phyloP scores from a whole-genome alignment of 2,888 invertebrate species.

The Deilephila porcellus region DNA sequence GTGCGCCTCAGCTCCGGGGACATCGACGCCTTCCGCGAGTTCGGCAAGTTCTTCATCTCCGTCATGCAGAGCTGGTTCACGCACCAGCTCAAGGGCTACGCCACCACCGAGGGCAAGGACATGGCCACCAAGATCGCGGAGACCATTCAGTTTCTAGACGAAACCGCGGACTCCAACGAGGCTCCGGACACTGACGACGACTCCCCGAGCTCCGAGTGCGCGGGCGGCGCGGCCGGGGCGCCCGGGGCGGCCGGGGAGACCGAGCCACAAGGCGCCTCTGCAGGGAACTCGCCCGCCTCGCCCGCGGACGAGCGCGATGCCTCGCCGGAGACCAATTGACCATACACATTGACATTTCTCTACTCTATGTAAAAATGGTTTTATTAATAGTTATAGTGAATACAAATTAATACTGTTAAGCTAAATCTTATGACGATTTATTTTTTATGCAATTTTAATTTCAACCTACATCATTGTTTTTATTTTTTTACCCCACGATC shows the following conservation, averaged over 20 bases:
- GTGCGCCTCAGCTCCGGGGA: conserved; percentile 53
- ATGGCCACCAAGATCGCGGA: conserved; percentile 45
- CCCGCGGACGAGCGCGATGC: background rate
- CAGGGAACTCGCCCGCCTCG: too few relatives aligned
- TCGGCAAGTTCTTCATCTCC: conserved; percentile 61
- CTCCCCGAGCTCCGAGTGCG: background rate
- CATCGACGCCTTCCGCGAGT: conserved; percentile 51
- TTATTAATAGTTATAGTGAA: conserved; percentile 47
- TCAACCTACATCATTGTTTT: conserved; percentile 44
- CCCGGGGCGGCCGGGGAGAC: background rate
- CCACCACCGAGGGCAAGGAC: conserved; percentile 43
- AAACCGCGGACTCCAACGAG: conserved; percentile 34
- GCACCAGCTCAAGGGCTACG: conserved; percentile 49
- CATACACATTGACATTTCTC: background rate
- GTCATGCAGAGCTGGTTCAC: conserved; percentile 58
- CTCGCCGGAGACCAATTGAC: background rate
- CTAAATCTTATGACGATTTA: conserved; percentile 47
- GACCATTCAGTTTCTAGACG: conserved; percentile 36
- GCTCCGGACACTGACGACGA: conserved; percentile 37
- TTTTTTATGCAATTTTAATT: conserved; percentile 49
- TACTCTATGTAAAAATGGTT: conserved; percentile 34
- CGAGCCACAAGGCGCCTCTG: background rate
- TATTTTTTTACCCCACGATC: conserved; percentile 19
- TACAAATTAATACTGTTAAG: conserved; percentile 56
- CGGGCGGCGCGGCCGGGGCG: background rate